phyloP scores from a whole-genome alignment of 2,888 invertebrate species.

The Boloria euphrosyne region DNA sequence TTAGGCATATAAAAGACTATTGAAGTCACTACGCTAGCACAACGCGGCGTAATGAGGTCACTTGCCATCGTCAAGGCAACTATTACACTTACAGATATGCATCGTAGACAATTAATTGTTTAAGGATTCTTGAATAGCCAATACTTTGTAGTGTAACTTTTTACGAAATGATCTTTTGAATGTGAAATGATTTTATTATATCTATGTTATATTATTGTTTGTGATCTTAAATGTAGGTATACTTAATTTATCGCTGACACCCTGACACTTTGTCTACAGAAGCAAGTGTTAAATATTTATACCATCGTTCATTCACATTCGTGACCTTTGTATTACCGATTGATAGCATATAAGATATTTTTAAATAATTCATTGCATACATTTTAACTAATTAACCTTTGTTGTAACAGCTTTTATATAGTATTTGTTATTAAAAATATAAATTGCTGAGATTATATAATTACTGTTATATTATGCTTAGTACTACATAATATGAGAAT shows the following conservation, averaged over 20 bases:
- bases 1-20: slow-evolving; percentile 10
- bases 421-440: too few species aligned
- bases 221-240: too few species aligned
- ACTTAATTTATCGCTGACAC: background rate
- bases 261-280: background rate
- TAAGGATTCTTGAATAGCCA: background rate
- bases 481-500: too few species aligned
- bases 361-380: too few species aligned
- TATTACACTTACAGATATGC: slow-evolving; percentile 16
- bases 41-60: slow-evolving; percentile 27
- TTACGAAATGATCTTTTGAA: too few species aligned
- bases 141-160: background rate
- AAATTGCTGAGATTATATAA: too few species aligned
- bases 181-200: too few species aligned
- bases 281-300: slow-evolving; percentile 15
- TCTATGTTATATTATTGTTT: too few species aligned
- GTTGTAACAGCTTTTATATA: too few species aligned
- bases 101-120: slow-evolving; percentile 6
- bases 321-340: slow-evolving; percentile 6
- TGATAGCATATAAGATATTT: too few species aligned
- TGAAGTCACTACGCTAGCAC: slow-evolving; percentile 11
- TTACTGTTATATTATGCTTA: too few species aligned
- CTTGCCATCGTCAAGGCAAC: slow-evolving; percentile 29
- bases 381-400: too few species aligned
- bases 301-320: background rate